Conservation (phyloP, 2,797 vertebrate genomes). For the Chelon labrosus region DNA sequence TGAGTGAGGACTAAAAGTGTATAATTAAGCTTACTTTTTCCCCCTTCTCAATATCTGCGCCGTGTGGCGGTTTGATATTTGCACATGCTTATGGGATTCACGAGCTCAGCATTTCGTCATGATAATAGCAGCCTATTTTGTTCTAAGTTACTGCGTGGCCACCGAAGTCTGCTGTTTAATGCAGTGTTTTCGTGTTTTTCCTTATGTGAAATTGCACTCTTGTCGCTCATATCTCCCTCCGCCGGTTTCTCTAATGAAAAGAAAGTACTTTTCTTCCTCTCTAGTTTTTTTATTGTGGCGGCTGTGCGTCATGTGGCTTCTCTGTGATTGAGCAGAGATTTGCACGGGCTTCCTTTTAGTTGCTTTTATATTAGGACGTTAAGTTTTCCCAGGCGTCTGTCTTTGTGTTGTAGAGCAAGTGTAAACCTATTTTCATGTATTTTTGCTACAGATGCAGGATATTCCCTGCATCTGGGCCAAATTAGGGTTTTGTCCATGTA, state of each 20-base stretch:
- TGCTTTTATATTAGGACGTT: background rate
- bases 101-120: conserved; percentile 54
- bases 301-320: background rate
- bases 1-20: conserved; percentile 38
- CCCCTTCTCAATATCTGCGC: conserved; percentile 38
- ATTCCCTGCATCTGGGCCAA: background rate
- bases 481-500: background rate
- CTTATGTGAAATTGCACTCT: conserved; percentile 35
- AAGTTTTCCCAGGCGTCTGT: background rate
- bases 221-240: conserved; percentile 23
- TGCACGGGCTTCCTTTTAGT: background rate
- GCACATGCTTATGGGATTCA: conserved; percentile 45
- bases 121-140: conserved; percentile 57
- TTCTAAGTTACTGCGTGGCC: conserved; percentile 47
- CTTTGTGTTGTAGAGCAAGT: background rate
- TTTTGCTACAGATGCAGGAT: no score
- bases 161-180: conserved; percentile 48
- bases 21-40: conserved; percentile 47
- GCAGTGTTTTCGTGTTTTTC: conserved; percentile 32
- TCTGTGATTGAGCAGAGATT: background rate
- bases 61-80: conserved; percentile 60
- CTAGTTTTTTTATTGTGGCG: conserved; percentile 9
- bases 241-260: conserved; percentile 17
- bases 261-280: conserved; percentile 4
- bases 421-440: background rate